phyloP scores from a whole-genome alignment of 2,113 vertebrate species.

The Zosterops pallidus region DNA sequence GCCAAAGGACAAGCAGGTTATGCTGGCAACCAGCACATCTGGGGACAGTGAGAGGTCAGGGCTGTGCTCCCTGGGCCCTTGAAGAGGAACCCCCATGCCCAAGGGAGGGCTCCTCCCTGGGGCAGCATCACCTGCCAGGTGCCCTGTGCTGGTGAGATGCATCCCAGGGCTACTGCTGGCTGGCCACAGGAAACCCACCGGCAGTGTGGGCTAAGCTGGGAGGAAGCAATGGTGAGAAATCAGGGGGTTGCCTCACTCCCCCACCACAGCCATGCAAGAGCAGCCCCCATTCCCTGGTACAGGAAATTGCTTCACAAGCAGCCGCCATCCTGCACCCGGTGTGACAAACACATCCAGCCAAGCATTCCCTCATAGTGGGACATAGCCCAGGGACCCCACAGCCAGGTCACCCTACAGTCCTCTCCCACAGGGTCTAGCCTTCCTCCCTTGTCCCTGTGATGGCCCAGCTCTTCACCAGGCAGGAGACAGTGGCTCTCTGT shows the following conservation, averaged over 20 bases:
- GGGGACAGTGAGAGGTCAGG: not conserved
- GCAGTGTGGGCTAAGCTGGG: rapidly evolving
- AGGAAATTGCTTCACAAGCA: slow-evolving; percentile 50
- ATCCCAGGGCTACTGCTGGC: rapidly evolving
- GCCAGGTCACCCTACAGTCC: not conserved
- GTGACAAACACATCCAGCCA: not conserved
- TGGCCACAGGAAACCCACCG: rapidly evolving
- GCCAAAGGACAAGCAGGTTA: not conserved
- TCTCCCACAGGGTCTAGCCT: not conserved
- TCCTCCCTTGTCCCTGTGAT: not conserved
- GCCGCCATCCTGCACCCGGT: rapidly evolving
- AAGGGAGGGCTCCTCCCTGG: not conserved
- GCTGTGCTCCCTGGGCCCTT: not conserved
- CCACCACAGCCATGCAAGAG: not conserved
- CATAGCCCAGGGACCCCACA: not conserved
- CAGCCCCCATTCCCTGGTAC: not conserved
- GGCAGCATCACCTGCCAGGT: not conserved
- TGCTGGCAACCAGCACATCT: not conserved
- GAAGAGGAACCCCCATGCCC: not conserved
- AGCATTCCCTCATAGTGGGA: rapidly evolving
- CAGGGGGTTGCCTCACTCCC: not conserved
- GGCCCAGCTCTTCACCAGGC: not conserved
- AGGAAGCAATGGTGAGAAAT: not conserved
- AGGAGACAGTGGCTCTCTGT: not conserved
- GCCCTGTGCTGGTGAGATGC: not conserved